Base-by-base conservation (phyloP, 2,113 vertebrate species). In the Mustela nigripes region DNA sequence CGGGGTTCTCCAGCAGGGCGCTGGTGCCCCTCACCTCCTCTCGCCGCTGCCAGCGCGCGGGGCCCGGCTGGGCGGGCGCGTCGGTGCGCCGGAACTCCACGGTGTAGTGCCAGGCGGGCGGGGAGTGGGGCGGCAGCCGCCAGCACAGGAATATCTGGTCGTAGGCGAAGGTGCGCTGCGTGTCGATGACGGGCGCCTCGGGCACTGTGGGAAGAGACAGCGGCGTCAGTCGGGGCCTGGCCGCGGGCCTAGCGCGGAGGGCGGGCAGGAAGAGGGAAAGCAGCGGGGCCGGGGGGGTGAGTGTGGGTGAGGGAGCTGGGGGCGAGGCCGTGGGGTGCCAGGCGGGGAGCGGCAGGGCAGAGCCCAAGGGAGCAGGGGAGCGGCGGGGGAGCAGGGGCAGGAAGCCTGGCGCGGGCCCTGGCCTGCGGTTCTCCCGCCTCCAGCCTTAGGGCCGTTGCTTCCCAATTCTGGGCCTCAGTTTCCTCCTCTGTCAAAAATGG, bases 91-190 rank as follows among this genome's bases (percentile, higher is more conserved):
- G 99, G 98, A 99, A 99, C 97, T 99, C 99, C 2, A 99, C 99
- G 0, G 99, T 99, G 98, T 99, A 99, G 98, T 99, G 99, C 99
- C 99, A 99, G 86, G 99, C 99, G 0, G 99, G 99, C 0, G 99
- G 99, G 0, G 99, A 99, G 98, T 99, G 99, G 80, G 99, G 99
- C 36, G 99, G 99, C 89, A 99, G 99, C 67, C 99, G 99, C 99
- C 99, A 99, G 98, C 99, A 99, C 95, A 99, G 97, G 97, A 99
- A 99, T 97, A 99, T 99, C 99, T 99, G 99, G 98, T 99, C 99
- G 3, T 99, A 99, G 82, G 99, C 99, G 62, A 99, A 99, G 28
- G 99, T 99, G 98, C 99, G 99, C 98, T 99, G 99, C 8, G 99
- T 99, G 98, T 99, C 99, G 1, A 99, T 99, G 95, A 99, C 99